phyloP scores from a whole-genome alignment of 2,888 invertebrate species.

The Dasypolia templi region DNA sequence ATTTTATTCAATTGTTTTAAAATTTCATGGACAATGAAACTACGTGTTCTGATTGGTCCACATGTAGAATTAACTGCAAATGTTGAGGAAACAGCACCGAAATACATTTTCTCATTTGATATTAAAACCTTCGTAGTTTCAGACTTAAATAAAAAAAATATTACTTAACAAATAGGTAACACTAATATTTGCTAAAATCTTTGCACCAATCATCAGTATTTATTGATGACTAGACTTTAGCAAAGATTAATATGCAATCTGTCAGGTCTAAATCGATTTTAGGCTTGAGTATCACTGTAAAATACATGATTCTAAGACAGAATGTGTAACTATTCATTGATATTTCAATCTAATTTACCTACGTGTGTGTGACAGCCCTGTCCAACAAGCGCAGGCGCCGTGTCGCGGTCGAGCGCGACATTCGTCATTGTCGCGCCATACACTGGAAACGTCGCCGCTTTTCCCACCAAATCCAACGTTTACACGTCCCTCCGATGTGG shows the following conservation, averaged over 20 bases:
- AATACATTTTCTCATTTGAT: background rate
- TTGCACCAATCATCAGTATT: too few species aligned
- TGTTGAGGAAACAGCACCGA: background rate
- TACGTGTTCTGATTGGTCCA: background rate
- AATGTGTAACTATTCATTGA: too few species aligned
- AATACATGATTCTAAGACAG: too few species aligned
- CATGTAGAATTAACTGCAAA: too few species aligned
- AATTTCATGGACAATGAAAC: background rate
- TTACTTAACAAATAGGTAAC: too few species aligned
- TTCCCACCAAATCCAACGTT: conserved; percentile 61
- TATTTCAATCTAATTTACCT: background rate
- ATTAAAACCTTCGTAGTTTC: background rate
- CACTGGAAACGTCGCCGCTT: conserved; percentile 63
- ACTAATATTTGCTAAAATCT: background rate
- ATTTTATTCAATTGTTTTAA: background rate
- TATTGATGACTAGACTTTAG: too few species aligned
- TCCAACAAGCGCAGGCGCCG: conserved; percentile 64
- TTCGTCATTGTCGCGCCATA: conserved; percentile 75
- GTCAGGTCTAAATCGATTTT: background rate
- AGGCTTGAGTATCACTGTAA: too few species aligned
- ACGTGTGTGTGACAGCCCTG: conserved; percentile 65
- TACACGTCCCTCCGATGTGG: conserved; percentile 57
- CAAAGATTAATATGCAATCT: background rate
- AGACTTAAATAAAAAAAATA: background rate
- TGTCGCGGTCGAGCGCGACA: conserved; percentile 75